These are phyloP conservation scores for Porites rus DNA, from an alignment of 92 coral and sea anemone species.

Conservation along the genomic window DNA sequence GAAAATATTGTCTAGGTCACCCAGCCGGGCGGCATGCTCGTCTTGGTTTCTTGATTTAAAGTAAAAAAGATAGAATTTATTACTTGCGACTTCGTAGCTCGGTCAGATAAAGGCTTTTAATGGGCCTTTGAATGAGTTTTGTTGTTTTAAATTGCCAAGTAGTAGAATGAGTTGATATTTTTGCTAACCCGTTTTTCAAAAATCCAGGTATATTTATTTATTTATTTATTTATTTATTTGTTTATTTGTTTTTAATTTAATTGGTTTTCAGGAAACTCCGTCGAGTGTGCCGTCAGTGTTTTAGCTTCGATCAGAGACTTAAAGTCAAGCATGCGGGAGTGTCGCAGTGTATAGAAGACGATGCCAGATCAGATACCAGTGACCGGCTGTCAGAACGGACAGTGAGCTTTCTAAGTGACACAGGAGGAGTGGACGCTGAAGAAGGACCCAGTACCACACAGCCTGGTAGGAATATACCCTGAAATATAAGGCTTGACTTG, in stretches of 20 bases:
- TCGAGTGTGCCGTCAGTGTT: slow-evolving; percentile 85
- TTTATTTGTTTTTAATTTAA: not conserved
- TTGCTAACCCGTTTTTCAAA: too few species aligned
- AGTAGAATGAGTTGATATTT: too few species aligned
- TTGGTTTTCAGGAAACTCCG: slow-evolving; percentile 72
- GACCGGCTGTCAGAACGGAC: slow-evolving; percentile 52
- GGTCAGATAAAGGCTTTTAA: too few species aligned
- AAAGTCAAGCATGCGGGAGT: slow-evolving; percentile 61
- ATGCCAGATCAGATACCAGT: slow-evolving; percentile 77
- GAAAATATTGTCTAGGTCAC: too few species aligned
- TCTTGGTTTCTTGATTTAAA: too few species aligned
- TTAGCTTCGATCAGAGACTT: slow-evolving; percentile 72
- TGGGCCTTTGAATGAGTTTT: too few species aligned
- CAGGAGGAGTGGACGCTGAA: slow-evolving; percentile 10
- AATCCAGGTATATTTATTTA: not conserved
- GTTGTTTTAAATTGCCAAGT: too few species aligned
- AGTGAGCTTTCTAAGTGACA: slow-evolving; percentile 59
- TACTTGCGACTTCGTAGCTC: too few species aligned
- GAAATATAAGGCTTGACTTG: too few species aligned
- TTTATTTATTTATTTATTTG: not conserved
- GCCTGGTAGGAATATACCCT: slow-evolving; percentile 1
- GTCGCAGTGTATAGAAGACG: slow-evolving; percentile 66
- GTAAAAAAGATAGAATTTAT: too few species aligned
- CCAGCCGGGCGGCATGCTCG: too few species aligned
- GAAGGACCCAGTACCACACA: slow-evolving; percentile 6